phyloP scores from a whole-genome alignment of 2,113 vertebrate genomes.

The Odontophorus gujanensis region DNA sequence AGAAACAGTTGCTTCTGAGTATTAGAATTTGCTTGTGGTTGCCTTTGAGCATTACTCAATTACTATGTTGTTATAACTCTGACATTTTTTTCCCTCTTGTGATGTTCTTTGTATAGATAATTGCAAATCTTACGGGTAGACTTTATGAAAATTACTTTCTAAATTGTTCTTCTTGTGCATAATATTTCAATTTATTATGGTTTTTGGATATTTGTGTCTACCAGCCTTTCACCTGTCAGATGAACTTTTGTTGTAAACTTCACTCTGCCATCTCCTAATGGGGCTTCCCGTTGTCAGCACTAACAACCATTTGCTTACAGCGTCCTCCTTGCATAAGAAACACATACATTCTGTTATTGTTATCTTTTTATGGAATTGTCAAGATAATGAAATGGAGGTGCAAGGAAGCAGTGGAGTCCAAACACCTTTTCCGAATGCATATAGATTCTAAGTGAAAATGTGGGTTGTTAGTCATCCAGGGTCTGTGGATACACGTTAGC shows the following conservation, averaged over 20 bases:
- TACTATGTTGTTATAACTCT: background rate
- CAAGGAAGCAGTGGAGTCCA: background rate
- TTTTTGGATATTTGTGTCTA: background rate
- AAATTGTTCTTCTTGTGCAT: background rate
- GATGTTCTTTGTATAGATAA: background rate
- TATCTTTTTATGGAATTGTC: background rate
- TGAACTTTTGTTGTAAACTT: background rate
- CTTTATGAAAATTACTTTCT: background rate
- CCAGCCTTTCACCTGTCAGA: background rate
- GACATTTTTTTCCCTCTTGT: background rate
- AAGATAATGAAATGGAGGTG: background rate
- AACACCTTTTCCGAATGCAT: no score
- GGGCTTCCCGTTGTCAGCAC: background rate
- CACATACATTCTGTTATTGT: background rate
- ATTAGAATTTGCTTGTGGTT: background rate
- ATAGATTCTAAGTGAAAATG: background rate
- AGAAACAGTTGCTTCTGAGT: background rate
- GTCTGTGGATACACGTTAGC: accelerated
- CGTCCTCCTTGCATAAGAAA: background rate
- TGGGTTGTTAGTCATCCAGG: background rate
- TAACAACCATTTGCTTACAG: background rate
- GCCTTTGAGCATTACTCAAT: background rate
- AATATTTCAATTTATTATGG: background rate
- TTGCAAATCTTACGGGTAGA: background rate
- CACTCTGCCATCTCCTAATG: background rate